Evolutionary conservation across 2,888 invertebrate genomes (phyloP).

Genomic region (Leistus spinibarbis): DNA sequence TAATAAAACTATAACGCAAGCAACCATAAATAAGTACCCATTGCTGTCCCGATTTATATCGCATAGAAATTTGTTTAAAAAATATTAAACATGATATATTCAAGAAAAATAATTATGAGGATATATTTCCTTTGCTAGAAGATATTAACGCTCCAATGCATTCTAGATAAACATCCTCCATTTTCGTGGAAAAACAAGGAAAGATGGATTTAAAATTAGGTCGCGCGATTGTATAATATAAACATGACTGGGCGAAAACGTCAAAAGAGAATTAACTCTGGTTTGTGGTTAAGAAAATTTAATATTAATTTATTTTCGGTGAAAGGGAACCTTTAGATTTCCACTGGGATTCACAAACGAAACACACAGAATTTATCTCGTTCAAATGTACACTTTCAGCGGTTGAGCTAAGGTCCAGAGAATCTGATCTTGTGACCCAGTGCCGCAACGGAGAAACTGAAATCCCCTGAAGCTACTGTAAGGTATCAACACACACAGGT

Average conservation of each 20-base stretch:
- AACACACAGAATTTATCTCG: background rate
- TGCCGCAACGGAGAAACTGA: background rate
- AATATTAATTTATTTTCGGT: slow-evolving; percentile 35
- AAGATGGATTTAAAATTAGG: background rate
- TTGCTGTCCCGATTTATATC: background rate
- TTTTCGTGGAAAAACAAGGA: background rate
- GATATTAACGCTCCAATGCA: background rate
- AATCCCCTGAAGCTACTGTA: background rate
- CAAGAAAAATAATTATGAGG: background rate
- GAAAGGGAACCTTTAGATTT: slow-evolving; percentile 29
- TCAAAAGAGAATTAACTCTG: slow-evolving; percentile 17
- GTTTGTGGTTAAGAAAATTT: slow-evolving; percentile 31
- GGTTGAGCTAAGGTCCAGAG: background rate
- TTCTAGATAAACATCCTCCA: background rate
- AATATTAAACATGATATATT: background rate
- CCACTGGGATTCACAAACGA: slow-evolving; percentile 27
- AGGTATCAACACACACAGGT: too few species aligned
- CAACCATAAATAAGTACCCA: background rate
- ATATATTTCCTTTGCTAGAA: background rate
- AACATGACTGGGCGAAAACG: background rate
- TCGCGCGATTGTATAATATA: background rate
- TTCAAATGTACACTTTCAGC: background rate
- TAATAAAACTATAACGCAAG: background rate
- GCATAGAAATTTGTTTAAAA: background rate
- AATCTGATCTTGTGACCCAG: background rate